Evolutionary conservation across 2,113 vertebrate species (phyloP).

Genomic region (Tyto alba): DNA sequence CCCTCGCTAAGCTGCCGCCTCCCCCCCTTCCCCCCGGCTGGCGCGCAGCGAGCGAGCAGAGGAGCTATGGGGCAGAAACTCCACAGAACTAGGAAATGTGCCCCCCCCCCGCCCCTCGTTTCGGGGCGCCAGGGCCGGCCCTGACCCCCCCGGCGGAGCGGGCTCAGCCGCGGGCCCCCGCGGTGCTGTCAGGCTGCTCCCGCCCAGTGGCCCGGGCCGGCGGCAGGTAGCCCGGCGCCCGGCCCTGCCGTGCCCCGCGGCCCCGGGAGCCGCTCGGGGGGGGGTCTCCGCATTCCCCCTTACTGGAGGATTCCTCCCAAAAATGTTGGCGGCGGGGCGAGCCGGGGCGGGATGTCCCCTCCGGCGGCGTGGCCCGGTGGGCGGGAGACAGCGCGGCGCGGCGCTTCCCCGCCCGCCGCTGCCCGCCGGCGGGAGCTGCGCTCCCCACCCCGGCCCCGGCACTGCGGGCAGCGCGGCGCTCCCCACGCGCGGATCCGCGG

Average conservation of each 20-base stretch:
- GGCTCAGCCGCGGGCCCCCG: not conserved
- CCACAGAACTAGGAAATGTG: rapidly evolving
- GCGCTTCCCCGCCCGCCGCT: not conserved
- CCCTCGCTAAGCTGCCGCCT: not conserved
- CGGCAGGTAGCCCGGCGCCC: not conserved
- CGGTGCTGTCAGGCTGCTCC: not conserved
- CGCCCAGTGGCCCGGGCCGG: not conserved
- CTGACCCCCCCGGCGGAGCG: not conserved
- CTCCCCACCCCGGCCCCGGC: no score
- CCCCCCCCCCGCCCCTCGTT: rapidly evolving
- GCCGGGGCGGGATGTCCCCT: not conserved
- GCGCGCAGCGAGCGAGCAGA: not conserved
- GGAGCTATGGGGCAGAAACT: not conserved
- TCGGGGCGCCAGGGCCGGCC: not conserved
- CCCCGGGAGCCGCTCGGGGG: not conserved
- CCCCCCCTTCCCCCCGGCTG: not conserved
- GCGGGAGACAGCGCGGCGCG: not conserved
- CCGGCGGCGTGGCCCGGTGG: not conserved
- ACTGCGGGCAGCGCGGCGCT: not conserved
- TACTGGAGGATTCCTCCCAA: not conserved
- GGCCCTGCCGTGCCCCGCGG: not conserved
- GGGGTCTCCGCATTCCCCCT: not conserved
- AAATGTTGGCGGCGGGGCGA: not conserved
- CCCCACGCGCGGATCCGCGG: not conserved
- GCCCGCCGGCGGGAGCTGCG: not conserved